Base-by-base conservation (phyloP, 2,888 invertebrate species). In the Rhingia campestris region DNA sequence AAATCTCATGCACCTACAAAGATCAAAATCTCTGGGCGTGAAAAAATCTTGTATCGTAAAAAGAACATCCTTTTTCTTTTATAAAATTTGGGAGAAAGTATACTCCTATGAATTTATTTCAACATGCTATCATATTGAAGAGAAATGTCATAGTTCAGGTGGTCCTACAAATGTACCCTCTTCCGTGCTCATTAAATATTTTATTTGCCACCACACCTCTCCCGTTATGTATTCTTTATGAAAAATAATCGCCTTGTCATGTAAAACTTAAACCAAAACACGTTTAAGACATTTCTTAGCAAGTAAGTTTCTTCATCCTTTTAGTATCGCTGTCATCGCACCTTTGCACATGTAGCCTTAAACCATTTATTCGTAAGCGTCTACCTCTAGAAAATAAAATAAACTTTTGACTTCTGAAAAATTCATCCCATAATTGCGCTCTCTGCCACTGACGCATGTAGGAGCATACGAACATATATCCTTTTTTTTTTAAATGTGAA, bases 401-500 rank as follows among this genome's bases (percentile, higher is more conserved):
- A 58, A 59, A 79, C 64, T 64, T 72, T 77, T 51, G 73, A 67
- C 73, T 63, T 63, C 47, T 35, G 37, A 58, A 61, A 80, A 66
- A 73, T 80, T 59, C 73, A 80, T 80, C 54, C 61, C 56, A 30
- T 74, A 67, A 74, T 74, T 80, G 73, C 54, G 54, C 49, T 54
- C 73, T 22, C 22, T 22, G 22, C 72, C n/a, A 45, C 33, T 59
- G 74, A 80, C 56, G 73, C 73, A 67, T 53, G 12, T 47, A 7
- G 22, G 2, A 22, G 2, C 22, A 22, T 22, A 22, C 1, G 22
- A 22, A 22, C 22, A 2, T 22, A 22, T 22, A 22, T 12, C 47
- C 32, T 9, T 30, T 45, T 14, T 6, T 51, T 33, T 9, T 12
- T 12, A 53, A 53, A n/a, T 30, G 39, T 39, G 35, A 54, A 59